These are phyloP conservation scores for Eleutherodactylus coqui DNA, from an alignment of 2,797 vertebrate species.

Conservation along the genomic window DNA sequence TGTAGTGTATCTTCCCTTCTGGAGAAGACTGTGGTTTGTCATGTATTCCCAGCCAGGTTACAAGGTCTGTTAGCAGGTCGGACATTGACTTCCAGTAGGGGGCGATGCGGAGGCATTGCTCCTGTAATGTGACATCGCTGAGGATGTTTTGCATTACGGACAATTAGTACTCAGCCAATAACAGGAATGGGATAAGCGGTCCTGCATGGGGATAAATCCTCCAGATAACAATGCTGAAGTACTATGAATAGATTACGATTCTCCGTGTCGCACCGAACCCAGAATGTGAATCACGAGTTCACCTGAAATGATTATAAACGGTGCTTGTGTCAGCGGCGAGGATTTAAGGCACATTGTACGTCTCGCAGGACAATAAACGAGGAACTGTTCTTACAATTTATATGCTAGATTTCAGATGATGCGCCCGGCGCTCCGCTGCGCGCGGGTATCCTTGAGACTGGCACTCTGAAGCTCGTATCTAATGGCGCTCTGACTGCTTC, in stretches of 20 bases:
- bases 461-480: constrained; percentile 59
- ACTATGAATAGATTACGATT: constrained; percentile 47
- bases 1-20: too few relatives aligned
- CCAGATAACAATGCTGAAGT: not conserved
- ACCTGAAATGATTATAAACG: constrained; percentile 34
- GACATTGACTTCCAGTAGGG: too few relatives aligned
- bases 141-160: not conserved
- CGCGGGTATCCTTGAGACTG: constrained; percentile 63
- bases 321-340: constrained; percentile 63
- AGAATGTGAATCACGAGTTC: constrained; percentile 40
- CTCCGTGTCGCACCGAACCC: not conserved
- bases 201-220: not conserved
- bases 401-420: constrained; percentile 68
- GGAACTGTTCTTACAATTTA: constrained; percentile 65
- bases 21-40: too few relatives aligned
- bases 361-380: constrained; percentile 65
- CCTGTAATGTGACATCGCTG: not conserved
- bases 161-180: constrained; percentile 1
- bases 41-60: too few relatives aligned
- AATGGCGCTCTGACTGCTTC: constrained; percentile 66
- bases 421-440: constrained; percentile 52
- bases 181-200: not conserved
- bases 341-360: constrained; percentile 69
- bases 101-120: too few relatives aligned
- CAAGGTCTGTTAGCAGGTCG: too few relatives aligned